phyloP scores from a whole-genome alignment of 2,888 invertebrate species.

The Microctonus brassicae region DNA sequence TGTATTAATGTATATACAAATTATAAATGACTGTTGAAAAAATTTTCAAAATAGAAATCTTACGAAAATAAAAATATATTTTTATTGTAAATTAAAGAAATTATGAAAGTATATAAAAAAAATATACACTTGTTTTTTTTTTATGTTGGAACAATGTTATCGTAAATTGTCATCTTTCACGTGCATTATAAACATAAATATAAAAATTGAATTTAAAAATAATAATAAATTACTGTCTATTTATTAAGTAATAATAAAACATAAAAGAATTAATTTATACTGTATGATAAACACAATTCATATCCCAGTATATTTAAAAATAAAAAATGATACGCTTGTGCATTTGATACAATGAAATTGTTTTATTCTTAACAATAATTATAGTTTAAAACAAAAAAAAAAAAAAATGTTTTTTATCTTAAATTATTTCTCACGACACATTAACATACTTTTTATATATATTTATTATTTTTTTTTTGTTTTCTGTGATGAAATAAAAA shows the following conservation, averaged over 20 bases:
- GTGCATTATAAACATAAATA: background rate
- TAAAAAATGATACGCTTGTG: background rate
- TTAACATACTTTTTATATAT: background rate
- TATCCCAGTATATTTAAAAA: background rate
- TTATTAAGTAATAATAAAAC: background rate
- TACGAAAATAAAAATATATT: background rate
- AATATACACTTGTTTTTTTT: background rate
- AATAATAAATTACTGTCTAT: background rate
- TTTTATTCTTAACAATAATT: background rate
- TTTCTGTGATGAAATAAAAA: no score
- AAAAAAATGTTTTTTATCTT: background rate
- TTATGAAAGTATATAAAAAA: constrained; percentile 2
- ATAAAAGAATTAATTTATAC: background rate
- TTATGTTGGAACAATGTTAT: constrained; percentile 14
- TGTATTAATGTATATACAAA: background rate
- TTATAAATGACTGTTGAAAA: background rate
- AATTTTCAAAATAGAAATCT: no score
- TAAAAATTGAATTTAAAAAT: background rate
- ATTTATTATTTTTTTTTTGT: background rate
- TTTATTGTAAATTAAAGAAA: background rate
- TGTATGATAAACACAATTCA: background rate
- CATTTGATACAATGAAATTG: background rate
- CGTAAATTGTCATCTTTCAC: background rate
- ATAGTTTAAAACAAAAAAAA: background rate
- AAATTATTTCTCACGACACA: background rate